A percentile compares a stretch with the other conserved stretches of the same genome.
These are phyloP conservation scores for Lamellibrachia columna DNA, from an alignment of 2,888 invertebrate species.

Conservation along the genomic window DNA sequence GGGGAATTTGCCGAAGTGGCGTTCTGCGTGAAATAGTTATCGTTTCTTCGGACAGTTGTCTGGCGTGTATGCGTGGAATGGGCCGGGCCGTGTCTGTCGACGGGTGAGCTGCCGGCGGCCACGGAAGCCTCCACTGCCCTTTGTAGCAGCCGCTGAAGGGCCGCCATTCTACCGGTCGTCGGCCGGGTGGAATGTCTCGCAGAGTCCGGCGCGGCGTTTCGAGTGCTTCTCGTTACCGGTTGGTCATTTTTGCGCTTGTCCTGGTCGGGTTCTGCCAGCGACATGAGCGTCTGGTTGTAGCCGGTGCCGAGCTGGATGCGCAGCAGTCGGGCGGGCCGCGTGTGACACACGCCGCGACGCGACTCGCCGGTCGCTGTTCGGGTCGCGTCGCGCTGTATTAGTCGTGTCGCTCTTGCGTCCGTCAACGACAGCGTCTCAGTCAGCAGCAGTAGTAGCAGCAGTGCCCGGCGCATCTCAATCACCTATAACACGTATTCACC, in stretches of 20 bases:
- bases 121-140: neutral
- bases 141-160: neutral
- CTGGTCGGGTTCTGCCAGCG: neutral
- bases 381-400: neutral
- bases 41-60: neutral
- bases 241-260: neutral
- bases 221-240: neutral
- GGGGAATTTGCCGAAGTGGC: neutral
- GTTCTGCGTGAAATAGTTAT: neutral
- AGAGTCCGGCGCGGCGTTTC: neutral
- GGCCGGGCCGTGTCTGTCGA: neutral
- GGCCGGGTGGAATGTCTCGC: neutral
- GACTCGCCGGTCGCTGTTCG: neutral
- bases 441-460: neutral
- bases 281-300: neutral
- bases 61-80: neutral
- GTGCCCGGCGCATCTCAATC: slow-evolving; percentile 3
- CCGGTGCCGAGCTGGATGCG: neutral
- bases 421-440: neutral
- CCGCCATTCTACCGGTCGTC: neutral
- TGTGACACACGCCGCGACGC: neutral
- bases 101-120: neutral
- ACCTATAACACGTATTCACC: neutral
- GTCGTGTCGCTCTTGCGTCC: slow-evolving; percentile 6
- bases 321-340: neutral